Percentiles rank a stretch among this genome's conserved stretches.
phyloP scores from a whole-genome alignment of 1,140 invertebrate genomes.

The Drosophila kurseongensis region DNA sequence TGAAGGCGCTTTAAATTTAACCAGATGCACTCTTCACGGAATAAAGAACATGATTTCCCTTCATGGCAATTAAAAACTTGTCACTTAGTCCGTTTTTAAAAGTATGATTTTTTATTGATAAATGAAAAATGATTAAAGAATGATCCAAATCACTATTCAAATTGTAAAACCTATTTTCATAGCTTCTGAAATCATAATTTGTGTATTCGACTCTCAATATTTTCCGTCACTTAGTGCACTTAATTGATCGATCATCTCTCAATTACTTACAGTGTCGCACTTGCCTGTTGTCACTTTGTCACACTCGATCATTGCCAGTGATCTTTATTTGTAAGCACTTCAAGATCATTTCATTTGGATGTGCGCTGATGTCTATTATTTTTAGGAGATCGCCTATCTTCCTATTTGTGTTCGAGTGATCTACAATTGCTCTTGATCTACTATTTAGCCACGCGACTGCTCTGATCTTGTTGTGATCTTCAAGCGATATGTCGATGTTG shows the following conservation, averaged over 20 bases:
- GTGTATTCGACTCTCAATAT: neutral
- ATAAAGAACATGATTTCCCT: too few relatives aligned
- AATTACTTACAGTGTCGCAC: constrained; percentile 26
- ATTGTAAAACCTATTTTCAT: too few relatives aligned
- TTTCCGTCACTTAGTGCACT: neutral
- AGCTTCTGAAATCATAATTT: too few relatives aligned
- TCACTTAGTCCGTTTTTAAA: neutral
- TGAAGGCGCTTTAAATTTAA: neutral
- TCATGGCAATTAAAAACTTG: neutral
- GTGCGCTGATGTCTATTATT: constrained; percentile 8
- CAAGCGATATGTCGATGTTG: constrained; percentile 12
- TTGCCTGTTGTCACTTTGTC: constrained; percentile 36
- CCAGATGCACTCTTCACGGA: neutral
- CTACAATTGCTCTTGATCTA: constrained; percentile 36
- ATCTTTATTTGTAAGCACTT: constrained; percentile 39
- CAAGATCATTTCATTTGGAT: constrained; percentile 35
- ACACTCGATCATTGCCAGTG: constrained; percentile 38
- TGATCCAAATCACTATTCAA: neutral
- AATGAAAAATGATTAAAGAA: too few relatives aligned
- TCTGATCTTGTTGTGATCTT: constrained; percentile 20
- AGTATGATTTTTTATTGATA: too few relatives aligned
- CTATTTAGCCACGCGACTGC: constrained; percentile 35
- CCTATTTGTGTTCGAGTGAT: constrained; percentile 31
- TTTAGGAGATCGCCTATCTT: constrained; percentile 30
- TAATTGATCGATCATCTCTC: constrained; percentile 20